Evolutionary conservation across 30 jellyfish, hydroid and myxozoan genomes (phyloP).

Genomic region (Hydractinia echinata): DNA sequence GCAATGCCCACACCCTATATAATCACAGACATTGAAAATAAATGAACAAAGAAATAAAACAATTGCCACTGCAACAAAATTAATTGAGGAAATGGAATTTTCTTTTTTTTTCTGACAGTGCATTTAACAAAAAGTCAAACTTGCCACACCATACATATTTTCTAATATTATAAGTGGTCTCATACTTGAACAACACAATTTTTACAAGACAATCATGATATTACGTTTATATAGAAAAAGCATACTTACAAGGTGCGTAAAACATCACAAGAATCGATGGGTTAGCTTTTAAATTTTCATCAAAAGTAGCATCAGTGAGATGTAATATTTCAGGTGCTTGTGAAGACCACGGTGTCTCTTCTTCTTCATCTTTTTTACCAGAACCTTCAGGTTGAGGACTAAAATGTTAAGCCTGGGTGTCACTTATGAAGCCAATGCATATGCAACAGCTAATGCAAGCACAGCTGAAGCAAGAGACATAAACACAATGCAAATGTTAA

Average conservation of each 20-base stretch:
- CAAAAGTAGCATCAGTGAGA: constrained; percentile 71
- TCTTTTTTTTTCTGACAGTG: not conserved
- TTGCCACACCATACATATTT: no score
- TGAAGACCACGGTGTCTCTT: constrained; percentile 75
- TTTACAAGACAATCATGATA: not conserved
- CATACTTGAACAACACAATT: not conserved
- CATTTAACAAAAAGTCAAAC: no score
- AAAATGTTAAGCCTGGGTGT: not conserved
- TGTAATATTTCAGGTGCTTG: constrained; percentile 85
- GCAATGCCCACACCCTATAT: constrained; percentile 97
- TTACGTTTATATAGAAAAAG: not conserved
- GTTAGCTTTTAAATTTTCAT: constrained; percentile 36
- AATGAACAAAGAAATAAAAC: not conserved
- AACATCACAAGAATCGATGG: constrained; percentile 81
- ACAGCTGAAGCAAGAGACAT: no score
- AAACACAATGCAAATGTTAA: no score
- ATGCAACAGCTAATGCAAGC: no score
- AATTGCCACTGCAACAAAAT: not conserved
- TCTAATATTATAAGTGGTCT: no score
- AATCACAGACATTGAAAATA: not conserved
- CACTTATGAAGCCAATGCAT: no score
- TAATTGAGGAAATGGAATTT: not conserved
- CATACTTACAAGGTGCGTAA: constrained; percentile 91
- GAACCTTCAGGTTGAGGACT: constrained; percentile 71
- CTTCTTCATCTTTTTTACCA: constrained; percentile 39